Conservation (phyloP, 2,888 invertebrate species). For the Apotomis turbidana region DNA sequence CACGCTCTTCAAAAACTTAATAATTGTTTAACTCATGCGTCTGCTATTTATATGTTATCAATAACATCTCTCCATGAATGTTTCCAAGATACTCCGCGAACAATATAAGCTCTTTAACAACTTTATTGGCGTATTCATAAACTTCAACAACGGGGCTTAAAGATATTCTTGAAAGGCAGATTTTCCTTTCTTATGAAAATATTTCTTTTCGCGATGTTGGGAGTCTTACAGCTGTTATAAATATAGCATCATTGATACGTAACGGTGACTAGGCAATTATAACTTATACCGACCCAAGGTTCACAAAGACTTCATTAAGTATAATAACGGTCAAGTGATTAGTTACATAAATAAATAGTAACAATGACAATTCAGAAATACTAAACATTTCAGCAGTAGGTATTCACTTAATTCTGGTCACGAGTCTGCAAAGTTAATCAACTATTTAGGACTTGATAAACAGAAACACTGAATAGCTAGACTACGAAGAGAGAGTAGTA, state of each 20-base stretch:
- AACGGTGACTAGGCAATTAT: not conserved
- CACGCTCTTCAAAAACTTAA: not conserved
- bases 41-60: not conserved
- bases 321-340: no score
- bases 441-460: conserved; percentile 10
- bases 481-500: not conserved
- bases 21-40: not conserved
- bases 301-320: not conserved
- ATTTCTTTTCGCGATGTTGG: conserved; percentile 3
- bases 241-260: not conserved
- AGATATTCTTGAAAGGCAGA: conserved; percentile 21
- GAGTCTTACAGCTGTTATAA: not conserved
- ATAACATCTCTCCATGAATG: not conserved
- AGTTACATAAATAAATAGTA: no score
- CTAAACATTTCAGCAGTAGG: conserved; percentile 1
- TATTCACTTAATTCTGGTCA: conserved; percentile 4
- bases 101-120: conserved; percentile 10
- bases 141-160: conserved; percentile 15
- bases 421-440: conserved; percentile 1
- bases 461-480: conserved; percentile 1
- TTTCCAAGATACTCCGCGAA: conserved; percentile 6
- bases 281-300: not conserved
- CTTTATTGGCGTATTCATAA: conserved; percentile 20
- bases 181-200: conserved; percentile 23
- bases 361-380: not conserved